phyloP scores from a whole-genome alignment of 2,113 vertebrate species.

The Asarcornis scutulata region DNA sequence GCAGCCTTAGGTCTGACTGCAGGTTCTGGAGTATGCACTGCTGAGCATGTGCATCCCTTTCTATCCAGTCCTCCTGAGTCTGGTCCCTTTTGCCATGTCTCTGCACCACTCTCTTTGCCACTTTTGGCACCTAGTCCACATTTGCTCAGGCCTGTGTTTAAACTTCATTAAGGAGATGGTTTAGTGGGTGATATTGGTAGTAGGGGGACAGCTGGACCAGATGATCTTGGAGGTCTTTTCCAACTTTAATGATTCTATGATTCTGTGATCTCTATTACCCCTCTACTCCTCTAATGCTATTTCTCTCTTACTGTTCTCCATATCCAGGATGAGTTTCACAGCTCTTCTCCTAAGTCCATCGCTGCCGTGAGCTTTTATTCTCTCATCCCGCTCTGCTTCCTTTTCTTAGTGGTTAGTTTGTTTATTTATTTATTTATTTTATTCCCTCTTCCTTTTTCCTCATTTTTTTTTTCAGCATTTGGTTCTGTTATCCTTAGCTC shows the following conservation, averaged over 20 bases:
- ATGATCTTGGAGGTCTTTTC: too few relatives aligned
- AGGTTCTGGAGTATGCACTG: background rate
- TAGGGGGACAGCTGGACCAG: too few relatives aligned
- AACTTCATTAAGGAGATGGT: background rate
- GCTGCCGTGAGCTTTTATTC: background rate
- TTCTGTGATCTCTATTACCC: background rate
- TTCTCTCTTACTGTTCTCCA: background rate
- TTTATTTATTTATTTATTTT: too few relatives aligned
- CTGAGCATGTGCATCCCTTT: background rate
- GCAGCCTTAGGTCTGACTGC: fast-evolving
- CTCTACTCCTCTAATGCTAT: background rate
- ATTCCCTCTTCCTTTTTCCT: background rate
- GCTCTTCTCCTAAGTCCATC: background rate
- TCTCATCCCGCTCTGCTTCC: background rate
- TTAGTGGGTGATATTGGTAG: too few relatives aligned
- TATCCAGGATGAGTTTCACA: background rate
- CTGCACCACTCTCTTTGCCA: background rate
- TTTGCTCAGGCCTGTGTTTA: background rate
- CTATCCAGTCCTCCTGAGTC: background rate
- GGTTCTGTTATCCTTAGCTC: background rate
- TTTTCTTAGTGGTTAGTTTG: background rate
- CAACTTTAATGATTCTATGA: too few relatives aligned
- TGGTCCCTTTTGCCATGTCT: background rate
- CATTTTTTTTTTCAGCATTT: background rate
- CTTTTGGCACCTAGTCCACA: background rate